Evolutionary conservation across 2,797 vertebrate species (phyloP).

Genomic region (Alexandromys oeconomus): DNA sequence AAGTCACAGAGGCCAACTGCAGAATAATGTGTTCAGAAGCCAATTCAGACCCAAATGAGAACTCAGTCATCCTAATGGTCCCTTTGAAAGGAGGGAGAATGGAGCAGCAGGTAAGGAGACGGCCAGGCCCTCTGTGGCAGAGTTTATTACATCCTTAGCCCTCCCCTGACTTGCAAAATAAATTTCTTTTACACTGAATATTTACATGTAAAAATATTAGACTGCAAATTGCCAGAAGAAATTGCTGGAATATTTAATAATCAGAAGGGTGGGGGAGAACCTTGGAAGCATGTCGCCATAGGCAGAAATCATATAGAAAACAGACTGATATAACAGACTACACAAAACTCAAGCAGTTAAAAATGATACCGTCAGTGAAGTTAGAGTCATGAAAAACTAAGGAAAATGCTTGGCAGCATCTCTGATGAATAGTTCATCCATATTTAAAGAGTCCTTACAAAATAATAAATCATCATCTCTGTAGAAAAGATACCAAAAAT

Average conservation of each 20-base stretch:
- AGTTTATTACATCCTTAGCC: not conserved
- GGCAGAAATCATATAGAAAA: not conserved
- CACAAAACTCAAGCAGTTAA: not conserved
- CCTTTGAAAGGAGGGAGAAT: not conserved
- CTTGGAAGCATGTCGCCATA: not conserved
- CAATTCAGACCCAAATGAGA: not conserved
- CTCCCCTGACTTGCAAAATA: not conserved
- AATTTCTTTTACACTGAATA: slow-evolving; percentile 10
- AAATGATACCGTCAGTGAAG: not conserved
- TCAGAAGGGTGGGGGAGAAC: not conserved
- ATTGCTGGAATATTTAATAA: slow-evolving; percentile 3
- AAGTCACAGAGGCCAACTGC: not conserved
- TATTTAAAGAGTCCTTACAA: not conserved
- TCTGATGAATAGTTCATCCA: not conserved
- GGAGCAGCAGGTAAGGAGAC: not conserved
- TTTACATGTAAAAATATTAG: not conserved
- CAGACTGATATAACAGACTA: not conserved
- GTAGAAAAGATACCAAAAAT: not conserved
- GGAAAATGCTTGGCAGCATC: not conserved
- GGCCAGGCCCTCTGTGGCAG: not conserved
- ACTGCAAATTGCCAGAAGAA: not conserved
- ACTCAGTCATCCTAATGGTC: too few relatives aligned
- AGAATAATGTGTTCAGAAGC: not conserved
- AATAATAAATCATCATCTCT: not conserved
- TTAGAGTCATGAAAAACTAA: not conserved